Evolutionary conservation across 2,888 invertebrate genomes (phyloP), one percentile per base, ranked within the genome.

Genomic region (Synergus japonicus): DNA sequence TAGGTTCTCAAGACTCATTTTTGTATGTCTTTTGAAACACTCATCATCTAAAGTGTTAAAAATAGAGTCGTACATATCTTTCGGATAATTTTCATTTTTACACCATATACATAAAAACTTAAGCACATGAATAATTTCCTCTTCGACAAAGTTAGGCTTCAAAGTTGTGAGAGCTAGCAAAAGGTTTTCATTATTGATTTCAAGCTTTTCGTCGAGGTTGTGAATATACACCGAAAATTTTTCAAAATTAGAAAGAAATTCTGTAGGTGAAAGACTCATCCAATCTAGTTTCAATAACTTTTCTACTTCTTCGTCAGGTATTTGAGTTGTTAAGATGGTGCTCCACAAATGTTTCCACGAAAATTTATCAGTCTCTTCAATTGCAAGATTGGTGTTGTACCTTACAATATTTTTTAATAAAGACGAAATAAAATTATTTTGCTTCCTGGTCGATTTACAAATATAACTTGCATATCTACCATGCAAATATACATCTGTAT

Each of bases 241-340:
- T 73, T 54, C 41, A 41, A 73, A 73, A 54, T 73, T 41, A 41
- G n/a, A 9, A 41, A 73, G 5, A 9, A 73, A 73, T 73, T 73
- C 73, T 73, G 29, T 2, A 54, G 73, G 1, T n/a, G 54, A 37
- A 29, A 73, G 15, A n/a, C 37, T 12, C 13, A n/a, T 18, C 73
- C 73, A 73, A 37, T 73, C 29, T 73, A 73, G 12, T n/a, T 73
- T 41, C 18, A 37, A 12, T 37, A 73, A 73, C 15, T 41, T 73
- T 37, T 73, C 54, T 54, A 73, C 54, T 4, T 73, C 73, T 4
- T 54, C 41, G 5, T 73, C n/a, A 41, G 54, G n/a, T n/a, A 73
- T n/a, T 73, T 58, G 37, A 29, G 9, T 73, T 10, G 18, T n/a
- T 12, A 49, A 3, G 1, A 12, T 29, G 15, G 10, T n/a, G 9